Base-by-base conservation (phyloP, 2,888 invertebrate species). In the Apamea anceps region DNA sequence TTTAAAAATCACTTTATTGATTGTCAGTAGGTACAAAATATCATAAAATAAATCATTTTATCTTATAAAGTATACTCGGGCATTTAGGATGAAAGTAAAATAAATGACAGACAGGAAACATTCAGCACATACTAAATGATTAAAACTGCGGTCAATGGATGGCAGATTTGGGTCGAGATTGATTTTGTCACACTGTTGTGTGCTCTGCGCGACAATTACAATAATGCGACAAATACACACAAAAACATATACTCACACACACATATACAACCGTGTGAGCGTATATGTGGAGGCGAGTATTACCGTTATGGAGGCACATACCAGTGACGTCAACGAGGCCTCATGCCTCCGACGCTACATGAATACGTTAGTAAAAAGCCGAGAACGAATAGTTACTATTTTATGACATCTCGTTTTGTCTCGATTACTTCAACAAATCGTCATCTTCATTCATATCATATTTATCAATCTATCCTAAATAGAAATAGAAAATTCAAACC, bases 281-380 rank as follows among this genome's bases (percentile, higher is more conserved):
- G 94, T 94, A 91, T 93, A 92, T 94, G 92, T 93, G 94, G 94
- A 96, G 95, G 96, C 96, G 96, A 96, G 94, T 93, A 90, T 95
- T 96, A 96, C 97, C 97, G 97, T 97, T 97, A 96, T 95, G 96
- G 96, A 96, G 95, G 95, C 96, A 96, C 96, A 96, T 96, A 96
- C 96, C 96, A 95, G 94, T 96, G 96, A 97, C 96, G 97, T 97
- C 96, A 96, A 94, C 94, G 93, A 95, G 94, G 94, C 93, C 94
- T 96, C 94, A 96, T 94, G 93, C 94, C 94, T 93, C 93, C 94
- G 93, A 96, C 95, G 95, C 95, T 90, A 91, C 87, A 93, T 93
- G 96, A 95, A 96, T 96, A 95, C 94, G 93, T 95, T 96, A 95
- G 91, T 92, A 91, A 95, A 93, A 92, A 93, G 89, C 90, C 91